Conservation (phyloP, 2,888 invertebrate genomes). For the Drosophila neotestacea region DNA sequence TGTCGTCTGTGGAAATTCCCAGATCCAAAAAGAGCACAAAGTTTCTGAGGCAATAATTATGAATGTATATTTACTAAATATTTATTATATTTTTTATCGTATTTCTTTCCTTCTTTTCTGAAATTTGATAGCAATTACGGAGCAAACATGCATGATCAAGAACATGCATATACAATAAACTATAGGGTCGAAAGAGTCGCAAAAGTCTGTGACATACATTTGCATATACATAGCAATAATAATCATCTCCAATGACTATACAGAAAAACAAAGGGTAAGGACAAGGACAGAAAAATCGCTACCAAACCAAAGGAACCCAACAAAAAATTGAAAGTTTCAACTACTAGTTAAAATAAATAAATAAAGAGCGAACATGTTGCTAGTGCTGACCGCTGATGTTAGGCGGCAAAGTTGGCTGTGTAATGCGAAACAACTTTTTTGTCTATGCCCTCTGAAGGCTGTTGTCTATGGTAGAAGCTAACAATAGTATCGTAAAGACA, state of each 20-base stretch:
- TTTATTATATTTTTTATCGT: no score
- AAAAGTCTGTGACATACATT: no score
- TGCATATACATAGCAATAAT: no score
- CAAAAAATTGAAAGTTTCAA: background rate
- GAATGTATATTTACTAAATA: no score
- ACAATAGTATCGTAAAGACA: conserved; percentile 71
- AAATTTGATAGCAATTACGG: no score
- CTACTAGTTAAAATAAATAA: conserved; percentile 56
- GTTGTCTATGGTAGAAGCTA: conserved; percentile 47
- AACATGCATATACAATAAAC: no score
- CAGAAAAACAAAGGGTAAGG: background rate
- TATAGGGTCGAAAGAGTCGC: no score
- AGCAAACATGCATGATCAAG: no score
- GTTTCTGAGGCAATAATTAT: conserved; percentile 12
- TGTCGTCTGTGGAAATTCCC: conserved; percentile 30
- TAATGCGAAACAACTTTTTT: conserved; percentile 69
- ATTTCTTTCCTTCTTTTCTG: no score
- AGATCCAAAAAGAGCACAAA: conserved; percentile 30
- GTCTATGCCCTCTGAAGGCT: conserved; percentile 75
- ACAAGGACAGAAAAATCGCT: background rate
- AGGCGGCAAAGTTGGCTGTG: background rate
- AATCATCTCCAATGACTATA: background rate
- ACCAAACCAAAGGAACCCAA: background rate
- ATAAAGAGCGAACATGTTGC: background rate
- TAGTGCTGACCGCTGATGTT: background rate